Base-by-base conservation (phyloP, 2,797 vertebrate genomes). In the Clamator glandarius region DNA sequence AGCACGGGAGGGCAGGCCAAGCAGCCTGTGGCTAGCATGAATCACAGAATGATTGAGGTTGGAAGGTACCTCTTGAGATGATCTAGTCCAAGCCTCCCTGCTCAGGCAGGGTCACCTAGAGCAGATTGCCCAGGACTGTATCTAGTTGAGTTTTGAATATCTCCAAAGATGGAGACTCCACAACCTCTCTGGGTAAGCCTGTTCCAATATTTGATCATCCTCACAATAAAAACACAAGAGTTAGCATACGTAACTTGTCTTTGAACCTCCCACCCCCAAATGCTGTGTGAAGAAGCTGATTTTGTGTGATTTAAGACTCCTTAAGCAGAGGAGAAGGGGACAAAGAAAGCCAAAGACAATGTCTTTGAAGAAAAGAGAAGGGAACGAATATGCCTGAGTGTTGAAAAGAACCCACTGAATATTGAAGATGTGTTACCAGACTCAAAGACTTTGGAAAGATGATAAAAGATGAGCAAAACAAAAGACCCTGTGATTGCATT, bases 271-370 rank as follows among this genome's bases (percentile, higher is more conserved):
- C 5, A 62, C 31, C 51, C 35, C 48, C 51, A 76, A 78, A 86
- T 15, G 41, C 42, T 76, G 42, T 39, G 55, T 55, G 55, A 75
- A 86, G 58, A 63, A 69, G 83, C 48, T 92, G n/a, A 35, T 92
- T 18, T 75, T 82, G 59, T 92, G 95, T 88, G 91, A 86, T 95
- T 95, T 87, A 91, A 84, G 88, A 92, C 83, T 96, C 88, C 91
- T 88, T 86, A 86, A 92, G 61, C 73, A 41, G 42, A 78, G 26
- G 9, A 74, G 64, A 69, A 89, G 3, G 6, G 52, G 10, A 12
- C 29, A 80, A 70, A 29, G 8, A 80, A 87, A 87, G 29, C 68
- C 75, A 75, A 88, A n/a, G 77, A 92, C 66, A 25, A 4, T 48
- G 31, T 69, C 86, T 95, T 76, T 84, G 85, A 81, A 94, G 18